Base-by-base conservation (phyloP, 2,797 vertebrate species). In the Helostoma temminkii region DNA sequence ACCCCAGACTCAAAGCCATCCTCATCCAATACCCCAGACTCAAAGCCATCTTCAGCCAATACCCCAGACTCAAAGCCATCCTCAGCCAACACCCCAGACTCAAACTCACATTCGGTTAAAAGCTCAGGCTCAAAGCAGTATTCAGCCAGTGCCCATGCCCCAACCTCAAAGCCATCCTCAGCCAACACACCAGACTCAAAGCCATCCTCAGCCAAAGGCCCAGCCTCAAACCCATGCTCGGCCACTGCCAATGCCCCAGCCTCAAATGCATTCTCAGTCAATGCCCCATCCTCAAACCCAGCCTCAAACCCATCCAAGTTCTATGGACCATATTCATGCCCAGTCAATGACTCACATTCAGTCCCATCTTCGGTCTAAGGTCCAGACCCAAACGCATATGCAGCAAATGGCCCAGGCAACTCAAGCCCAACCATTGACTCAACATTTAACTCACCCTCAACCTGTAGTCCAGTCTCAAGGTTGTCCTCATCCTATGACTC, bases 41-140 rank as follows among this genome's bases (percentile, higher is more conserved):
- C 78, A 73, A 28, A 54, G 32, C n/a, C 60, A 77, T 49, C 6
- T 56, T 43, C 68, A 82, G n/a, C 25, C 26, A 2, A 28, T 55
- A 59, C 9, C 21, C 37, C 66, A 18, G n/a, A 19, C n/a, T 9
- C 78, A 73, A 28, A 54, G 32, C n/a, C 60, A 77, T 49, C 6
- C 59, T 43, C 68, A 82, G n/a, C 25, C 26, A 2, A 28, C 53
- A 59, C 9, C 21, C 1, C 82, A 78, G 11, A 3, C 34, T 30
- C 67, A 80, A 36, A 6, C 7, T n/a, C 49, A 21, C 46, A 16
- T 34, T 16, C 59, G 26, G 14, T 6, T 25, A 0, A 39, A 34
- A 16, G 1, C 52, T 2, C 41, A 54, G 4, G 0, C 41, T 46
- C 69, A 43, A 15, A 37, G 2, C 12, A 3, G 16, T 15, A 3